Base-by-base conservation (phyloP, 1,140 invertebrate genomes). In the Drosophila santomea region DNA sequence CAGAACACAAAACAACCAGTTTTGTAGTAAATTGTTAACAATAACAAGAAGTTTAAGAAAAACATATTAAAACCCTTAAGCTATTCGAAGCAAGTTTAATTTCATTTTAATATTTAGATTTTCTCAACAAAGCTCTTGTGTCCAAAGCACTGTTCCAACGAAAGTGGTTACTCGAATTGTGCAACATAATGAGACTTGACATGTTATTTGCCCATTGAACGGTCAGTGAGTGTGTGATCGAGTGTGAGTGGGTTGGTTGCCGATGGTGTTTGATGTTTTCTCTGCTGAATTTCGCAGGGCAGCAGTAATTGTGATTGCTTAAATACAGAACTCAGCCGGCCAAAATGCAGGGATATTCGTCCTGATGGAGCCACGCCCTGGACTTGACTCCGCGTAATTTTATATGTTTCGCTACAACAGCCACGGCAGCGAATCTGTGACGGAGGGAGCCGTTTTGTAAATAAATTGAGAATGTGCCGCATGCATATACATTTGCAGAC, bases 191-290 rank as follows among this genome's bases (percentile, higher is more conserved):
- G 80, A 81, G 83, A 91, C 89, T 80, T 91, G 89, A 91, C 89
- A 91, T 91, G 89, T 89, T 91, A 91, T 91, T 91, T 91, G 83
- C 83, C 79, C 84, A 91, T 90, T 80, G 84, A 80, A 52, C 45
- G 76, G 54, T 63, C 55, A 55, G 44, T 54, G 58, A 63, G 61
- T 62, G 57, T 69, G 78, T 72, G 68, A 71, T 77, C 84, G 63
- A 51, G 62, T 79, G 61, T 79, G 62, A 68, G 41, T 59, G 38
- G 58, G 28, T 25, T 25, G 23, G 17, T 20, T 20, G 43, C 17
- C 15, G 44, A 11, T 38, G 58, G 45, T 39, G 67, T 52, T 52
- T 35, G 20, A 28, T 15, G 36, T 23, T 35, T 38, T 48, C 28
- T 20, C 36, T 11, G 50, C 45, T 28, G 48, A 28, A 35, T 39